Base-by-base conservation (phyloP, 1,140 invertebrate species). In the Cardiocondyla obscurior region DNA sequence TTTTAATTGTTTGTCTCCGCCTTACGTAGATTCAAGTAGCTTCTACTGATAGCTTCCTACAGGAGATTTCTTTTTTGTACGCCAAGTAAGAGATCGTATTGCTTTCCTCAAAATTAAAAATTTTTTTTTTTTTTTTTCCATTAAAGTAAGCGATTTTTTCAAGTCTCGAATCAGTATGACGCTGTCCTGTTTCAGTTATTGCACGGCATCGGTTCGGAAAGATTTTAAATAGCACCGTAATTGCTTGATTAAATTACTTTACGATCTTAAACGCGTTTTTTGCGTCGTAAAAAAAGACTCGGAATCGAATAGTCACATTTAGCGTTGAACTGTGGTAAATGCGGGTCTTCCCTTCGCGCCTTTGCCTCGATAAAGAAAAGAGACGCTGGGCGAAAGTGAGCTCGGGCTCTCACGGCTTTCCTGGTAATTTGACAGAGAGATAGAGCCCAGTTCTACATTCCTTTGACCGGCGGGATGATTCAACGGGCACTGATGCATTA, bases 401-500 rank as follows among this genome's bases (percentile, higher is more conserved):
- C 39, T 76, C 39, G 1, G 33, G 12, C 25, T 77, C 42, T 73
- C 58, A n/a, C n/a, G 58, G 39, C 42, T 62, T 65, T 77, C 46
- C 46, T 65, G 44, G 6, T 51, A 36, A 62, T 65, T 77, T 39
- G 73, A 77, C 73, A 36, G 42, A 25, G 44, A 25, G 44, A 77
- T 65, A 28, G 53, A 79, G 16, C 28, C 28, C 30, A 67, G 33
- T 53, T 53, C 22, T 51, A 39, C 22, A 22, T 10, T 67, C 33
- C 74, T 79, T 79, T 79, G 36, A 79, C 10, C 58, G 33, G n/a
- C 19, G 39, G 25, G 62, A 55, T 79, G 62, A 79, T 79, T 67
- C 25, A 79, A 67, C 19, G n/a, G 12, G 25, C 46, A 69, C 49
- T 67, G 49, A 79, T 79, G 62, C 74, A 79, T 69, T 39, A 67